phyloP scores from a whole-genome alignment of 2,113 vertebrate species.

The Mormyrus lacerda region DNA sequence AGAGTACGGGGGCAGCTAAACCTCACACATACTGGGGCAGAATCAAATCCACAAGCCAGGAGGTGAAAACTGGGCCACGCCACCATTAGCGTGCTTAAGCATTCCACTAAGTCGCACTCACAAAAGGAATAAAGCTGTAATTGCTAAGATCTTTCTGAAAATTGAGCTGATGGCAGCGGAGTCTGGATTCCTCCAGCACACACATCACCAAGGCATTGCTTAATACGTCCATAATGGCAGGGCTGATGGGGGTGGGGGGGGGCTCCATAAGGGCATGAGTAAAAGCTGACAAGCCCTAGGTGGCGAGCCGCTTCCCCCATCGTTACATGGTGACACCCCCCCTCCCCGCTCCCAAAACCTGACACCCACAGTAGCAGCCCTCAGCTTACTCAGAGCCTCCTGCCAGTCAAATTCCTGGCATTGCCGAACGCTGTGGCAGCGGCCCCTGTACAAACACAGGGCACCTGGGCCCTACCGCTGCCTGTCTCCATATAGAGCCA shows the following conservation, averaged over 20 bases:
- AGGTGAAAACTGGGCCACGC: neutral
- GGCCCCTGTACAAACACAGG: slow-evolving; percentile 52
- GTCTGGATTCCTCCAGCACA: neutral
- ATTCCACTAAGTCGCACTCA: neutral
- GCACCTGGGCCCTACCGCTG: slow-evolving; percentile 47
- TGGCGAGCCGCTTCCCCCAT: slow-evolving; percentile 15
- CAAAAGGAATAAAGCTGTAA: neutral
- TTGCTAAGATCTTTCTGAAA: neutral
- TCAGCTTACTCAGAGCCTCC: slow-evolving; percentile 28
- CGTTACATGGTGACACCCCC: neutral
- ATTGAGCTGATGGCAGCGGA: neutral
- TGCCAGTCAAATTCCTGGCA: slow-evolving; percentile 52
- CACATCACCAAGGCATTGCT: neutral
- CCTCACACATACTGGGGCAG: neutral
- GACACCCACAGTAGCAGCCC: slow-evolving; percentile 32
- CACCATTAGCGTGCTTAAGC: neutral
- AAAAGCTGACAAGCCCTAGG: slow-evolving; percentile 9
- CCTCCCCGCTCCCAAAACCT: slow-evolving; percentile 26
- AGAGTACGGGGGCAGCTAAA: neutral
- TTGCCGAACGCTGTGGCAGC: slow-evolving; percentile 41
- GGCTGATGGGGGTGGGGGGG: slow-evolving; percentile 19
- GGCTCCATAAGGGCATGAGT: slow-evolving; percentile 7
- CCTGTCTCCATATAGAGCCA: slow-evolving; percentile 45
- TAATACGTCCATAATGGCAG: neutral
- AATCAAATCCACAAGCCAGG: neutral